A percentile compares a stretch with the other conserved stretches of the same genome.
Conservation (phyloP, 2,888 invertebrate species). For the Cetonia aurata region DNA sequence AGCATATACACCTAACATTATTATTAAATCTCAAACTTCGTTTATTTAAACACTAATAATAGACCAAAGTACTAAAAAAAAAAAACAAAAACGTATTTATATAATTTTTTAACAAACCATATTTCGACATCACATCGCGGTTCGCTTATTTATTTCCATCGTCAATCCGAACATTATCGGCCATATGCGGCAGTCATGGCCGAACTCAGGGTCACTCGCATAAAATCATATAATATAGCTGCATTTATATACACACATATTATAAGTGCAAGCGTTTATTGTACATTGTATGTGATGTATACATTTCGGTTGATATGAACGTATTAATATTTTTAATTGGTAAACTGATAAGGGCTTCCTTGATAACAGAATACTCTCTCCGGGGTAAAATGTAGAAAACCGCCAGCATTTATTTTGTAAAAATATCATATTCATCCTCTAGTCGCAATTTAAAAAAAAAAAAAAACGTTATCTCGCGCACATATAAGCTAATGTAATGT, state of each 20-base stretch:
- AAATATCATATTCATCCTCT: no score
- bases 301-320: background rate
- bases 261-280: background rate
- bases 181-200: slow-evolving; percentile 24
- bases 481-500: no score
- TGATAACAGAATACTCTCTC: slow-evolving; percentile 5
- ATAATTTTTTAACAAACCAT: no score
- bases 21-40: no score
- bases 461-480: no score
- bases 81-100: no score
- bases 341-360: slow-evolving; percentile 15
- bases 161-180: slow-evolving; percentile 23
- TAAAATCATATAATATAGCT: background rate
- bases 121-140: slow-evolving; percentile 20
- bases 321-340: slow-evolving; percentile 19
- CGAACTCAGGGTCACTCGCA: slow-evolving; percentile 25
- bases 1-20: no score
- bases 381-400: no score
- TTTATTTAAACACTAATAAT: no score
- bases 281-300: background rate
- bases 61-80: no score
- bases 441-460: no score
- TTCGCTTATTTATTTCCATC: slow-evolving; percentile 21
- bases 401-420: no score
- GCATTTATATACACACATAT: background rate